Evolutionary conservation across 2,113 vertebrate species (phyloP), one percentile per base, ranked within the genome.

Genomic region (Leucosticte australis): DNA sequence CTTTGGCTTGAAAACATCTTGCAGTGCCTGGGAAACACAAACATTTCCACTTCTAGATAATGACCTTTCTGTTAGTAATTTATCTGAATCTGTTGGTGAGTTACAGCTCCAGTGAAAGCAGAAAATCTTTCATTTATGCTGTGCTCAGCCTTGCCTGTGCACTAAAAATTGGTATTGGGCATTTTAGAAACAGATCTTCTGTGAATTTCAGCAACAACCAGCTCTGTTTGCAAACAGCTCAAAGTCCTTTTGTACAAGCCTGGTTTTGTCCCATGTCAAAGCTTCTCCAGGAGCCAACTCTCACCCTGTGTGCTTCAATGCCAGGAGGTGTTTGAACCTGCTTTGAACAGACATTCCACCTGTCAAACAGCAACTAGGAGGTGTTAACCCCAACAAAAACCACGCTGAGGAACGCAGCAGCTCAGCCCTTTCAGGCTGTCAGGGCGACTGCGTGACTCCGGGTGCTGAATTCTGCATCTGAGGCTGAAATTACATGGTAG

Each of bases 401-500:
- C 70, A 21, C 1, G 0, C 33, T 44, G 56, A 47, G 26, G 52
- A 78, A 14, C 0, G 0, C 39, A 46, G 84, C 14, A 50, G 37
- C 53, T 42, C 22, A 70, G 81, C 37, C 77, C 18, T 23, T 15
- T 11, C 44, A 17, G 65, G 44, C 69, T 28, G 7, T 27, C 47
- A 68, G 77, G 37, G 53, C 2, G 21, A 59, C 85, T 49, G 63
- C 7, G 0, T 57, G 50, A 70, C 59, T 74, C 63, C 17, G 23
- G 42, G 35, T 22, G 13, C 75, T 35, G 64, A 80, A 81, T 90
- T 77, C 94, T 87, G 73, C 80, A 70, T 83, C 71, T 30, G 76
- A 90, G 60, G 64, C 89, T 95, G 79, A 93, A 97, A 95, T 95
- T 93, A 92, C 88, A 92, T 1, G 76, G 67, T 94, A 81, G 64